Evolutionary conservation across 1,140 invertebrate species (phyloP).

Genomic region (Eufriesea mexicana): DNA sequence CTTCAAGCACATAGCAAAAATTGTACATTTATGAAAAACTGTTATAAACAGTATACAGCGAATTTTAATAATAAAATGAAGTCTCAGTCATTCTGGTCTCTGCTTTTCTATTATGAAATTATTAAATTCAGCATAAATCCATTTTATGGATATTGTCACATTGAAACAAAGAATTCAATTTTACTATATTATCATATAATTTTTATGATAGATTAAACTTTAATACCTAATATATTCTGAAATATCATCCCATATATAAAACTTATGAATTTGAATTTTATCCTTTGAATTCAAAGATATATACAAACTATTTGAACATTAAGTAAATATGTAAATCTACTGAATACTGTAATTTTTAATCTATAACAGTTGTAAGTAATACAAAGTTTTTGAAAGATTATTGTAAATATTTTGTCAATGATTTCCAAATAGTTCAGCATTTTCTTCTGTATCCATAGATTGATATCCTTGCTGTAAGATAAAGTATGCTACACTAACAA

Average conservation of each 20-base stretch:
- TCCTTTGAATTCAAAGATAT: conserved; percentile 16
- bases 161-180: conserved; percentile 12
- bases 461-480: conserved; percentile 79
- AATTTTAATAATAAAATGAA: conserved; percentile 18
- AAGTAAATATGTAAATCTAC: conserved; percentile 51
- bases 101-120: conserved; percentile 8
- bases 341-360: conserved; percentile 48
- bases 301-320: conserved; percentile 30
- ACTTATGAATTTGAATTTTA: conserved; percentile 46
- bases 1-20: conserved; percentile 11
- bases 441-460: conserved; percentile 79
- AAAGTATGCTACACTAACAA: conserved; percentile 60
- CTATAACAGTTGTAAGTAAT: conserved; percentile 27
- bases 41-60: conserved; percentile 28
- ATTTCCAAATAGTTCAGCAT: conserved; percentile 77
- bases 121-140: conserved; percentile 1
- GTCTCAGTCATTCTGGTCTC: conserved; percentile 17
- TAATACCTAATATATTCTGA: conserved; percentile 20
- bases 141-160: conserved; percentile 24
- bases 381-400: conserved; percentile 45
- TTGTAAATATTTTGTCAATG: conserved; percentile 46
- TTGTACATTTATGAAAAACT: conserved; percentile 30
- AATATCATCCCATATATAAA: conserved; percentile 44
- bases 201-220: conserved; percentile 21
- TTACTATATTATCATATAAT: not conserved